Percentiles rank a stretch among this genome's conserved stretches.
These are phyloP conservation scores for Melospiza georgiana DNA, from an alignment of 2,113 vertebrate species.

Conservation along the genomic window DNA sequence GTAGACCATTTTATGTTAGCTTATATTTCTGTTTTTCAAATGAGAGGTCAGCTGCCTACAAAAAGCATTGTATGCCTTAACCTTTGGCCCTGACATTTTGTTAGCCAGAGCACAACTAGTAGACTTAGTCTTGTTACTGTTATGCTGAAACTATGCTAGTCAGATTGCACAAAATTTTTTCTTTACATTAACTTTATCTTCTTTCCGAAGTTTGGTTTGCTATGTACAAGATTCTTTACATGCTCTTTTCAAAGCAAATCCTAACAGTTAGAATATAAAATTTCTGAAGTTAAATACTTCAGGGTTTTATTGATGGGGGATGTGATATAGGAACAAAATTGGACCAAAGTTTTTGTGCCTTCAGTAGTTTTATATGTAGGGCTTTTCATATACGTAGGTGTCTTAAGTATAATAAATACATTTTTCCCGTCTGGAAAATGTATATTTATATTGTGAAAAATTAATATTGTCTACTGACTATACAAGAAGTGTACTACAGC, in stretches of 20 bases:
- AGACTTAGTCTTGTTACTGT: conserved; percentile 49
- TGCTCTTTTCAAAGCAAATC: conserved; percentile 66
- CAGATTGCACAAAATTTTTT: conserved; percentile 44
- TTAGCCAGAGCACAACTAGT: conserved; percentile 66
- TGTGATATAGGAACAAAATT: conserved; percentile 41
- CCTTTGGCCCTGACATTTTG: conserved; percentile 43
- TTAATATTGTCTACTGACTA: conserved; percentile 19
- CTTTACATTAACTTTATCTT: conserved; percentile 28
- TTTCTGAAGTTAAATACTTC: conserved; percentile 5
- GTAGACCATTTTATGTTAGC: background rate
- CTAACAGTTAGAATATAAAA: conserved; percentile 37
- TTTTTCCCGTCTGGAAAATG: conserved; percentile 12
- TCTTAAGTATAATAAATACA: conserved; percentile 56
- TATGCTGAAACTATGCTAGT: conserved; percentile 25
- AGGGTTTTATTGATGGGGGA: conserved; percentile 37
- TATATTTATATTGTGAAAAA: conserved; percentile 51
- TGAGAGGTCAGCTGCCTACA: background rate
- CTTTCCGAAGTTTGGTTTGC: conserved; percentile 47
- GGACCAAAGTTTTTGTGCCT: conserved; percentile 91
- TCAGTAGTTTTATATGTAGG: conserved; percentile 68
- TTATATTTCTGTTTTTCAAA: conserved; percentile 57
- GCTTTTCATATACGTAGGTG: conserved; percentile 62
- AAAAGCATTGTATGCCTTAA: conserved; percentile 49
- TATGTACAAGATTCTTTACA: conserved; percentile 28
- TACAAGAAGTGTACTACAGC: conserved; percentile 28